phyloP scores from a whole-genome alignment of 2,113 vertebrate species.

The Phylloscopus trochiloides region DNA sequence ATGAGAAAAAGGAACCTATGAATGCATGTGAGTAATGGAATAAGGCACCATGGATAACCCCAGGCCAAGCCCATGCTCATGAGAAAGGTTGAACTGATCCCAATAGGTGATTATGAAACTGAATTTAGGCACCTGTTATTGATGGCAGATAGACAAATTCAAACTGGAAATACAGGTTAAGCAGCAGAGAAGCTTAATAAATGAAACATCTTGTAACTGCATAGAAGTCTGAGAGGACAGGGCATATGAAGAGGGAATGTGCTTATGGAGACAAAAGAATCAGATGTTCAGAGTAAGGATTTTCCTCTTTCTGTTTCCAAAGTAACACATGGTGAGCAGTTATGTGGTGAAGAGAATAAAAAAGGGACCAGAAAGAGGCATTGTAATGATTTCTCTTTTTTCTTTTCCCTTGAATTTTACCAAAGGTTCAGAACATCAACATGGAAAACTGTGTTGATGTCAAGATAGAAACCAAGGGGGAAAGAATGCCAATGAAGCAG shows the following conservation, averaged over 20 bases:
- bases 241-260: background rate
- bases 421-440: background rate
- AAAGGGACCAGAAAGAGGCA: background rate
- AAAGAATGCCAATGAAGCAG: constrained; percentile 25
- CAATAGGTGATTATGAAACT: background rate
- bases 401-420: background rate
- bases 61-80: background rate
- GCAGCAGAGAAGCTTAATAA: background rate
- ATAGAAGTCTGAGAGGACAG: background rate
- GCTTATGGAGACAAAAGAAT: background rate
- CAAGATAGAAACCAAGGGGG: background rate
- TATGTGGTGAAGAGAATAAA: background rate
- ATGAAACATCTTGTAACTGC: background rate
- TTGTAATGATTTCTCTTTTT: background rate
- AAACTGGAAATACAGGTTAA: background rate
- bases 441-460: constrained; percentile 68
- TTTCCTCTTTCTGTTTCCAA: background rate
- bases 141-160: background rate
- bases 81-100: background rate
- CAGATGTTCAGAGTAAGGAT: background rate
- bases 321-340: background rate
- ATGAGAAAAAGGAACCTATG: background rate
- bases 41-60: background rate
- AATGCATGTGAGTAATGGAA: background rate
- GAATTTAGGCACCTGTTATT: background rate